Conservation (phyloP, 2,113 vertebrate genomes). For the Callionymus lyra region DNA sequence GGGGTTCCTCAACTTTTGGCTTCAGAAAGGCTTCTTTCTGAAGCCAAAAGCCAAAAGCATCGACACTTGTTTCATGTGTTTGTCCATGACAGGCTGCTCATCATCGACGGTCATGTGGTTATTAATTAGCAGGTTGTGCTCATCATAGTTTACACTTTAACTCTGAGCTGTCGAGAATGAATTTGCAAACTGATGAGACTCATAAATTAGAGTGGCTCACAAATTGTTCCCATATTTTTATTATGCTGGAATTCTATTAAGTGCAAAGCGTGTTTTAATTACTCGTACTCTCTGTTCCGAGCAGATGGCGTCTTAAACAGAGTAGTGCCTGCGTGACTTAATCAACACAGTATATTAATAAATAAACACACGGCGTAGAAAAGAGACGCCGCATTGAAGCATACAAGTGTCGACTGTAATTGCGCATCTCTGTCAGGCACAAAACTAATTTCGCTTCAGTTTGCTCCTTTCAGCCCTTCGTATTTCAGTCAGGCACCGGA, state of each 20-base stretch:
- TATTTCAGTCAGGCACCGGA: constrained; percentile 1
- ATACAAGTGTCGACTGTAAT: constrained; percentile 14
- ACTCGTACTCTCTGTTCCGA: constrained; percentile 45
- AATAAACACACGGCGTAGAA: constrained; percentile 29
- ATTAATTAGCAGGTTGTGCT: constrained; percentile 30
- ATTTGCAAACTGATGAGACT: constrained; percentile 41
- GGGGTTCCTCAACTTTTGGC: no score
- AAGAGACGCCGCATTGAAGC: constrained; percentile 22
- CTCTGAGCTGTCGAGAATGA: constrained; percentile 18
- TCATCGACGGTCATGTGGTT: no score
- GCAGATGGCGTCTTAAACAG: constrained; percentile 53
- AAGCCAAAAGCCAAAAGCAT: constrained; percentile 10
- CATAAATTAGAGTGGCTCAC: constrained; percentile 33
- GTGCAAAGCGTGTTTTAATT: constrained; percentile 60
- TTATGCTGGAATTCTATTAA: constrained; percentile 45
- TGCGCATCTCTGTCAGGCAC: constrained; percentile 21
- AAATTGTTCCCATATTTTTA: constrained; percentile 41
- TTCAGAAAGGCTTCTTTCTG: no score
- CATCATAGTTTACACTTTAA: constrained; percentile 10
- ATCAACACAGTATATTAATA: constrained; percentile 43
- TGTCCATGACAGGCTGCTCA: constrained; percentile 12
- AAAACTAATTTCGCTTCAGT: constrained; percentile 19
- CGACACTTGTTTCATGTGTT: not conserved
- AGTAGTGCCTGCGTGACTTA: constrained; percentile 26
- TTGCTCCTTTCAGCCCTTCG: constrained; percentile 6